Percentiles rank a stretch among this genome's conserved stretches.
Evolutionary conservation across 2,888 invertebrate genomes (phyloP).

Genomic region (Platypus cylindrus): DNA sequence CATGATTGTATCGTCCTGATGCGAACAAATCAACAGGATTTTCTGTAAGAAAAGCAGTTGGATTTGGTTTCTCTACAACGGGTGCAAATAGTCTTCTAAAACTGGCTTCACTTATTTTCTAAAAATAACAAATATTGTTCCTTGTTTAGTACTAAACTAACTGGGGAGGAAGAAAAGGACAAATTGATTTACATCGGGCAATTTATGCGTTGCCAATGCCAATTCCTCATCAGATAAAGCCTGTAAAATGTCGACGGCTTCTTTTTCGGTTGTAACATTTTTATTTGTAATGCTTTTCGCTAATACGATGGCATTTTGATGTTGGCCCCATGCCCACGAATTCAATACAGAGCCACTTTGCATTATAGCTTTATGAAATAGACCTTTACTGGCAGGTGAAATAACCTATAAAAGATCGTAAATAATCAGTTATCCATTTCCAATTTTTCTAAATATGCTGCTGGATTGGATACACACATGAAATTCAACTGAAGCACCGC

Average conservation of each 20-base stretch:
- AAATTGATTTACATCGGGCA: background rate
- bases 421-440: too few species aligned
- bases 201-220: conserved; percentile 10
- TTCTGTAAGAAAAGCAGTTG: conserved; percentile 23
- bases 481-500: conserved; percentile 36
- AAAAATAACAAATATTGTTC: too few species aligned
- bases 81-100: conserved; percentile 15
- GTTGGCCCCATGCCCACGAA: conserved; percentile 16
- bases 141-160: too few species aligned
- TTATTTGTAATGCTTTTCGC: conserved; percentile 18
- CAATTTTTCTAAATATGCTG: too few species aligned
- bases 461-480: too few species aligned
- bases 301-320: conserved; percentile 12
- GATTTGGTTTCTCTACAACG: conserved; percentile 19
- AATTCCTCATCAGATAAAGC: conserved; percentile 26
- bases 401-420: conserved; percentile 24
- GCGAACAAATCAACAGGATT: conserved; percentile 20
- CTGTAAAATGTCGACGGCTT: conserved; percentile 30
- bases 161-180: too few species aligned
- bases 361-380: conserved; percentile 20
- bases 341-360: conserved; percentile 21
- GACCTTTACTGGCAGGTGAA: conserved; percentile 34
- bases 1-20: conserved; percentile 23
- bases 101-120: conserved; percentile 3
- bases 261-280: conserved; percentile 26